Base-by-base conservation (phyloP, 1,140 invertebrate genomes). In the Drosophila malerkotliana region DNA sequence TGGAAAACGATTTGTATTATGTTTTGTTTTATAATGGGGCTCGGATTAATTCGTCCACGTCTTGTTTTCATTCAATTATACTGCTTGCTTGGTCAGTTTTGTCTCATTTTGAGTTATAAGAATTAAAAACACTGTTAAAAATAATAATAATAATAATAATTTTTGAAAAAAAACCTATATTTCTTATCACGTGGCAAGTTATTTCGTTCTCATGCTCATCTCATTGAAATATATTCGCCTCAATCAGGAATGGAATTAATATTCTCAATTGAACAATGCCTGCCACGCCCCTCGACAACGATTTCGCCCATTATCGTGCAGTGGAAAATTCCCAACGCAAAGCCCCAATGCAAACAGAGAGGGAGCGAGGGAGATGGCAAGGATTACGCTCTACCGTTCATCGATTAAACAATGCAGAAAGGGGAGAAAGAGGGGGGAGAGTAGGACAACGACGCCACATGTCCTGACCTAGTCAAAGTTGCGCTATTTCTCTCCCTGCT, bases 251-350 rank as follows among this genome's bases (percentile, higher is more conserved):
- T 49, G 9, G 15, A 49, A 32, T 37, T 57, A 47, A 56, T 67
- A 24, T 34, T 48, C 53, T 44, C 60, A 55, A 64, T 67, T 48
- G 41, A 62, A 54, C 28, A 14, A 5, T 10, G 39, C 9, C 49
- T n/a, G 41, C 9, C 49, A 44, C 32, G 21, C 14, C 24, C 30
- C 41, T 18, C 14, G 41, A 2, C 41, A 6, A 14, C 41, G 2
- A 44, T 10, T n/a, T 37, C 1, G 44, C 30, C 21, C 18, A n/a
- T 53, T 37, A 15, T 37, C 58, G 51, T 67, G 77, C 77, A 55
- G 52, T 80, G 81, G 81, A 85, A 85, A 84, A 85, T 85, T 77
- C 54, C 82, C 82, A 81, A 81, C 18, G 18, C 74, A 64, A 85
- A 55, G 12, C 2, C 12, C 10, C 12, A 26, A 32, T 61, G 28